Base-by-base conservation (phyloP, 1,140 invertebrate species). In the Aphelinus certus region DNA sequence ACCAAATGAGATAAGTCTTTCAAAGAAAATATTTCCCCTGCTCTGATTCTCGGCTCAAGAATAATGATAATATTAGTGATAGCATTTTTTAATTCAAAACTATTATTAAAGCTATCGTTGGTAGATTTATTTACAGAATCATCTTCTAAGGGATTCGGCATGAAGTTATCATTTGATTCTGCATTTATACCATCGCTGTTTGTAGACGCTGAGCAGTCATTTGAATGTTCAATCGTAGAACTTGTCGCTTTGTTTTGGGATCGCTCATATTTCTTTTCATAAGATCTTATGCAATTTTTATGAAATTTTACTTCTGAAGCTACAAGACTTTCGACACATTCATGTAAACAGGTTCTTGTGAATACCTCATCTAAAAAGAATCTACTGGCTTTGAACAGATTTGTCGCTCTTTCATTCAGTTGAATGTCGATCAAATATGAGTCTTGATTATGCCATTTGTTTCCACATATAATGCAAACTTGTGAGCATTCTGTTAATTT, bases 71-170 rank as follows among this genome's bases (percentile, higher is more conserved):
- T 9, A 53, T 53, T 2, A 46, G 1, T 68, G 43, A 47, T 68
- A 53, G 10, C 66, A 68, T 68, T 55, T 3, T 57, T n/a, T 58
- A 68, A 68, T 7, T 45, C 53, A 45, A 68, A 68, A 58, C 43
- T 4, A 26, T 9, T 45, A 3, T 61, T 26, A 61, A 9, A 61
- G 60, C 42, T 5, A 5, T 4, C 3, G 3, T 42, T 26, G 45
- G 45, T n/a, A 61, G 5, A 61, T 43, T 7, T 43, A 47, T 45
- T 47, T 58, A 48, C 48, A 26, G 43, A n/a, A n/a, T n/a, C 3
- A 3, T 69, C 43, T 5, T n/a, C n/a, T 53, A 53, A 53, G 9
- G 51, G 47, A 53, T 58, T 42, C 58, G 60, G n/a, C 45, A 47
- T 45, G 45, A 47, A 9, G 58, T 45, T 3, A 69, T 58, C 47